Conservation (phyloP, 35 echinoderm and acorn worm genomes). For the Amphiura filiformis region DNA sequence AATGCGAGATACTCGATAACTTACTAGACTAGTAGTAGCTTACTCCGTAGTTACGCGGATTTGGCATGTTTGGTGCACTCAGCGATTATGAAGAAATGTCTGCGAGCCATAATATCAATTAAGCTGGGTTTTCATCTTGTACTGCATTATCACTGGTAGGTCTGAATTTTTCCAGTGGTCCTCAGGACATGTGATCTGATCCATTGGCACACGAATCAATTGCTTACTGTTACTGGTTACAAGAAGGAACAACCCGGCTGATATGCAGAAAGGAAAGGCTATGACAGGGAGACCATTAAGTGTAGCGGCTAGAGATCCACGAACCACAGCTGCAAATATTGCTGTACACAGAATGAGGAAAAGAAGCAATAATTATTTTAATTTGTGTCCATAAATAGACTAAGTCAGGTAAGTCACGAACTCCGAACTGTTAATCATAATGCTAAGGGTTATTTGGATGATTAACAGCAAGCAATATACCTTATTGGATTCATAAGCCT, state of each 20-base stretch:
- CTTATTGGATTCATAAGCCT: too few relatives aligned
- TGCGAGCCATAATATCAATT: too few relatives aligned
- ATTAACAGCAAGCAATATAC: too few relatives aligned
- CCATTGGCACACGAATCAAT: constrained; percentile 55
- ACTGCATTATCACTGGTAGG: background rate
- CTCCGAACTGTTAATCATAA: background rate
- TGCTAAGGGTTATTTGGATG: background rate
- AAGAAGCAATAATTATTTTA: background rate
- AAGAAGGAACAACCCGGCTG: constrained; percentile 46
- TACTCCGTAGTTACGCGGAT: too few relatives aligned
- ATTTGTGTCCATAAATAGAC: background rate
- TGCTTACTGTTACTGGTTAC: constrained; percentile 49
- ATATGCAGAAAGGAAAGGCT: constrained; percentile 64
- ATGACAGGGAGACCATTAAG: constrained; percentile 37
- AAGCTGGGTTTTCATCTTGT: background rate
- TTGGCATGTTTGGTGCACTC: too few relatives aligned
- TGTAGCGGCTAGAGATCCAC: constrained; percentile 30
- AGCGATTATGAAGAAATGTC: too few relatives aligned
- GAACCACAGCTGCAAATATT: constrained; percentile 44
- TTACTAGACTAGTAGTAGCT: too few relatives aligned
- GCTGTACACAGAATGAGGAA: constrained; percentile 26
- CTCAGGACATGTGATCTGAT: constrained; percentile 68
- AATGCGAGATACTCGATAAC: too few relatives aligned
- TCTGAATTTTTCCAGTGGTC: constrained; percentile 58
- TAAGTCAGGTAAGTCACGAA: background rate